These are phyloP conservation scores for Hypomesus transpacificus DNA, from an alignment of 2,113 vertebrate species.

Conservation along the genomic window DNA sequence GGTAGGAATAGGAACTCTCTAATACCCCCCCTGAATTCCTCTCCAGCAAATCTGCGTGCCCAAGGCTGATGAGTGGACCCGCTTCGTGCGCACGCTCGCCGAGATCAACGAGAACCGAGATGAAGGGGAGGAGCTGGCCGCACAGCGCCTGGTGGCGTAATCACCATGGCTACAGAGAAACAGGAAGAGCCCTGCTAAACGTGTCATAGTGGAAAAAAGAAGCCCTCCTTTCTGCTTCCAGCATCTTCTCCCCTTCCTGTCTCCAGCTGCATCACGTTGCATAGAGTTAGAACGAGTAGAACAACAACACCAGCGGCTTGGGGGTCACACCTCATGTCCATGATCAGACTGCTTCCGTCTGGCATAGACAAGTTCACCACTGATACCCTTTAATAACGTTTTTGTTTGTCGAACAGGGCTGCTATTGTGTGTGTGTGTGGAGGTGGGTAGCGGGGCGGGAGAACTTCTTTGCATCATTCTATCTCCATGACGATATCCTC, in stretches of 20 bases:
- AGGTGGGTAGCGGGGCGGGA: too few species aligned
- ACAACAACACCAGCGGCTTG: constrained; percentile 14
- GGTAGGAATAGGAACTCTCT: neutral
- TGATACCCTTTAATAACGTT: constrained; percentile 18
- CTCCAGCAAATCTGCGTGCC: constrained; percentile 93
- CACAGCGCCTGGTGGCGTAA: constrained; percentile 70
- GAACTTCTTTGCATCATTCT: constrained; percentile 35
- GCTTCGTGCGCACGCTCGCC: constrained; percentile 88
- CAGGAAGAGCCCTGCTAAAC: neutral
- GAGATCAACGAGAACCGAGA: constrained; percentile 95
- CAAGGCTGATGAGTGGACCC: constrained; percentile 92
- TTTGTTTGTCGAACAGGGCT: constrained; percentile 13
- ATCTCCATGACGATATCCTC: neutral
- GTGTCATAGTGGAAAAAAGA: constrained; percentile 1
- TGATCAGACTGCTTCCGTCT: constrained; percentile 15
- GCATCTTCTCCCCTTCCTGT: constrained; percentile 23
- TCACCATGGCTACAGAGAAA: neutral
- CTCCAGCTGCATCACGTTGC: constrained; percentile 9
- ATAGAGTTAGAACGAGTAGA: constrained; percentile 44
- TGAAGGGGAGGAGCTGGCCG: constrained; percentile 91
- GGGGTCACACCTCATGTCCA: neutral
- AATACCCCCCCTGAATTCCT: neutral
- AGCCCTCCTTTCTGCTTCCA: constrained; percentile 23
- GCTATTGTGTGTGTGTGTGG: too few species aligned
- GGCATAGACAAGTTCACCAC: too few species aligned